Conservation (phyloP, 2,797 vertebrate species). For the Mareca strepera region DNA sequence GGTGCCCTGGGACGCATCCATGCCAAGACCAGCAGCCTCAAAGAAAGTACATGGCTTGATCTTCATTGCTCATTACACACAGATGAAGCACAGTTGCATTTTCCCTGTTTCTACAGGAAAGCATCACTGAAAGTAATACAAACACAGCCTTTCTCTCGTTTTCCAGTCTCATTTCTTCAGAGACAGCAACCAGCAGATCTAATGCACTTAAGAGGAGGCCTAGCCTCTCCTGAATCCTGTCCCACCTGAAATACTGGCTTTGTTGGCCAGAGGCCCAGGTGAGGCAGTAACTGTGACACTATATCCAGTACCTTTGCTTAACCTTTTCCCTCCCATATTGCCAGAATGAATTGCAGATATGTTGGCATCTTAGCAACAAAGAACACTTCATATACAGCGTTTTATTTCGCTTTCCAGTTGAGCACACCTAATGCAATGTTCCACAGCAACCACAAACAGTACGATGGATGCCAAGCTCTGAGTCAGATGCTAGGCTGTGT, state of each 20-base stretch:
- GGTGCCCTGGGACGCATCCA: not conserved
- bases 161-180: constrained; percentile 14
- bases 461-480: not conserved
- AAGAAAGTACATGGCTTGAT: fast-evolving
- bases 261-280: constrained; percentile 68
- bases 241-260: constrained; percentile 82
- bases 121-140: not conserved
- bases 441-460: not conserved
- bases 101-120: not conserved
- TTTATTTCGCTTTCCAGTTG: not conserved
- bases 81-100: not conserved
- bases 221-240: constrained; percentile 69
- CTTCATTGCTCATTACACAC: fast-evolving
- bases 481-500: not conserved
- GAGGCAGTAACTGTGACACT: constrained; percentile 53
- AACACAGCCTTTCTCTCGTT: not conserved
- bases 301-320: constrained; percentile 62
- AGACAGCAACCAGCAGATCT: constrained; percentile 47
- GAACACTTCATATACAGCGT: not conserved
- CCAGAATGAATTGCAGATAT: not conserved
- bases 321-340: constrained; percentile 69
- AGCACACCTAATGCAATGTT: not conserved
- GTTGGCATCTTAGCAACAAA: constrained; percentile 28
- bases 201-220: constrained; percentile 62
- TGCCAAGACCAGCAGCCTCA: not conserved